These are phyloP conservation scores for Tetheella fluctuosa DNA, from an alignment of 2,888 invertebrate species.

Conservation along the genomic window DNA sequence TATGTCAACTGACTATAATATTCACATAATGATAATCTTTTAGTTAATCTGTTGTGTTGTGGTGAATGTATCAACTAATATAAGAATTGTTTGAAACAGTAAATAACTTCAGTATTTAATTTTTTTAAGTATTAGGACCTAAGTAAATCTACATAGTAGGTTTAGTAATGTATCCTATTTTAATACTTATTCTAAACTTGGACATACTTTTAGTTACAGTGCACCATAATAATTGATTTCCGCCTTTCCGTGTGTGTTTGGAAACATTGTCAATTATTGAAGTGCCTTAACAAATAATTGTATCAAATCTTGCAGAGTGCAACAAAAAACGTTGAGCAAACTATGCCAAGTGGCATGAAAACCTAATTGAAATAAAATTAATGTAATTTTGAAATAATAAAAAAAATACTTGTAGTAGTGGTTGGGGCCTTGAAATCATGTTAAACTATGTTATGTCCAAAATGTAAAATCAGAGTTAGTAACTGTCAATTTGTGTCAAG, in stretches of 20 bases:
- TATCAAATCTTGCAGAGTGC: not conserved
- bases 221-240: not conserved
- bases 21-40: constrained; percentile 18
- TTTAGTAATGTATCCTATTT: not conserved
- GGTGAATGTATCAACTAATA: constrained; percentile 46
- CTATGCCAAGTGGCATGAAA: not conserved
- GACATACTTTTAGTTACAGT: not conserved
- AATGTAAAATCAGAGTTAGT: no score
- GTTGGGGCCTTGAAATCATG: not conserved
- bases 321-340: not conserved
- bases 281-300: constrained; percentile 9
- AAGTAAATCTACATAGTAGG: constrained; percentile 22
- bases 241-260: not conserved
- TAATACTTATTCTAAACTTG: not conserved
- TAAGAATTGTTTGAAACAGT: constrained; percentile 32
- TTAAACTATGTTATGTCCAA: not conserved
- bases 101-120: constrained; percentile 32
- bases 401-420: not conserved
- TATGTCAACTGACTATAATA: not conserved
- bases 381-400: not conserved
- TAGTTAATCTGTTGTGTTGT: constrained; percentile 44
- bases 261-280: constrained; percentile 6
- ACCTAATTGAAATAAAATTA: not conserved
- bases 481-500: no score
- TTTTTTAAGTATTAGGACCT: constrained; percentile 31